Evolutionary conservation across 2,888 invertebrate genomes (phyloP), one percentile per base, ranked within the genome.

Genomic region (Eulithis prunata): DNA sequence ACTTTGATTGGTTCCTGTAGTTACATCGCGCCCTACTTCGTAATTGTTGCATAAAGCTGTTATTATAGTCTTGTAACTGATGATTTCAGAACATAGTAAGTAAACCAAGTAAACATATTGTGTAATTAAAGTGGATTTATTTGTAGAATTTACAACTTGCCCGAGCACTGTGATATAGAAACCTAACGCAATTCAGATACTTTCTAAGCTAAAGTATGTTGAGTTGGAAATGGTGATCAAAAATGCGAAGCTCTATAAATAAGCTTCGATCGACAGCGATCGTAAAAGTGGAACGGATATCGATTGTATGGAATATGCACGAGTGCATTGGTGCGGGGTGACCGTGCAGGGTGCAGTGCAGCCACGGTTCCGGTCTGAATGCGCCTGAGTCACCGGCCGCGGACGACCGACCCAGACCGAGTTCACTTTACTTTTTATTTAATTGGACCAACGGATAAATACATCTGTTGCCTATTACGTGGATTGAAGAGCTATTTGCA

Each of bases 201-300:
- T 49, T 49, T 8, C 49, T 14, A 14, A 49, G 13, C 21, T 21
- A 49, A 21, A 49, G 21, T 49, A 11, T n/a, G 13, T 11, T 49
- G 21, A 4, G 3, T 2, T 51, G 32, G 32, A 38, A 62, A 51
- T 47, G 43, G 62, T 62, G 14, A 55, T 41, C 41, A 12, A 41
- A 46, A 14, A 43, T 45, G 32, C 36, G 38, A 56, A 66, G 62
- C 41, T 62, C 49, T 62, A 55, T 58, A 54, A 62, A 53, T 61
- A 59, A 56, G 59, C 45, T 66, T 41, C 13, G 60, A 56, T 55
- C 46, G 57, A 61, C 61, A 47, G 62, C 54, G 59, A 78, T 78
- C 81, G 82, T 83, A 87, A 87, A 91, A 90, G 88, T 90, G 83
- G 89, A 90, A 89, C 91, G 91, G 90, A 91, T 89, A 88, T 88